Evolutionary conservation across 1,140 invertebrate genomes (phyloP).

Genomic region (Macrobrachium rosenbergii): DNA sequence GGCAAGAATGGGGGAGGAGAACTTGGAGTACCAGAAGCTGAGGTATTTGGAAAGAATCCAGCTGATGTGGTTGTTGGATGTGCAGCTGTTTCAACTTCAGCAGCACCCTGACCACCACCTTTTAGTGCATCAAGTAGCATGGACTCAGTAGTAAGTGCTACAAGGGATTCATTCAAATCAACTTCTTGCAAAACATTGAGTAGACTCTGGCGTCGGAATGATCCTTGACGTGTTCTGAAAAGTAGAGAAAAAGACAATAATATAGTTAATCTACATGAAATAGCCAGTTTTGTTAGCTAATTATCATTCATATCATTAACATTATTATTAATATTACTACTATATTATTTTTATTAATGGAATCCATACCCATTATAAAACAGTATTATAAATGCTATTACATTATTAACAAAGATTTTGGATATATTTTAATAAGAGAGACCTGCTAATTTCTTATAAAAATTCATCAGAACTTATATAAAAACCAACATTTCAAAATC

Average conservation of each 20-base stretch:
- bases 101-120: slow-evolving; percentile 63
- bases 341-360: neutral
- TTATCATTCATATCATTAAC: neutral
- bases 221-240: slow-evolving; percentile 59
- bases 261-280: neutral
- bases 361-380: too few relatives aligned
- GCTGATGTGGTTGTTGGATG: slow-evolving; percentile 32
- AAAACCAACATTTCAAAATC: too few relatives aligned
- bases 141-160: slow-evolving; percentile 11
- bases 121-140: slow-evolving; percentile 49
- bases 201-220: slow-evolving; percentile 56
- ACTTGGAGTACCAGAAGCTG: slow-evolving; percentile 47
- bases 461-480: too few relatives aligned
- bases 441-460: too few relatives aligned
- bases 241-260: neutral
- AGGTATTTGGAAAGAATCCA: slow-evolving; percentile 47
- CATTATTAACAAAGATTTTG: too few relatives aligned
- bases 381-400: too few relatives aligned
- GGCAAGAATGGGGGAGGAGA: slow-evolving; percentile 60
- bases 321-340: neutral
- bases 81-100: slow-evolving; percentile 59
- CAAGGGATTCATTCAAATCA: slow-evolving; percentile 50
- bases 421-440: too few relatives aligned
- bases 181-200: slow-evolving; percentile 57
- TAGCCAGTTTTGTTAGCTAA: neutral